Evolutionary conservation across 2,888 invertebrate species (phyloP).

Genomic region (Teleogryllus oceanicus): DNA sequence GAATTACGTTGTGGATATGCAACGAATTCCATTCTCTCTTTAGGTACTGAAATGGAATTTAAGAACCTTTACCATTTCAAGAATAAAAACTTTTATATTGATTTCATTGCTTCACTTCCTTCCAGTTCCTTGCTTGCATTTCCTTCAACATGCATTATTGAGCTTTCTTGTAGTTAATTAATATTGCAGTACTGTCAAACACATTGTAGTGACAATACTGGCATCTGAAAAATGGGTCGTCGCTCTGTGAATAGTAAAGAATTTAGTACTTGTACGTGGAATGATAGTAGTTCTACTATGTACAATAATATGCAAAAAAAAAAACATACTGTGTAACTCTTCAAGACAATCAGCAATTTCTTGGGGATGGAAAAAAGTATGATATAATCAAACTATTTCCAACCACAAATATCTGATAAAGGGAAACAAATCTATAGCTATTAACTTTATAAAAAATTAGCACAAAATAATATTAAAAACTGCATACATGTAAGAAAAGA

Average conservation of each 20-base stretch:
- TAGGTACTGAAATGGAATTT: too few species aligned
- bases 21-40: too few species aligned
- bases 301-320: background rate
- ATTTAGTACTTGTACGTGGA: background rate
- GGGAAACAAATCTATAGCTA: too few species aligned
- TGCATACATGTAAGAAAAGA: too few species aligned
- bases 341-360: conserved; percentile 10
- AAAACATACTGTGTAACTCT: background rate
- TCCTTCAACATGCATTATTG: background rate
- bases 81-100: too few species aligned
- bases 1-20: too few species aligned
- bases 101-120: background rate
- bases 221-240: background rate
- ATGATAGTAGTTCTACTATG: background rate
- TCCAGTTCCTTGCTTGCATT: background rate
- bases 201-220: background rate
- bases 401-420: background rate
- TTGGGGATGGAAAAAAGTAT: conserved; percentile 2
- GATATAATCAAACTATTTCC: background rate
- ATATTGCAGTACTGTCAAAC: background rate
- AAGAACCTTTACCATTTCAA: too few species aligned
- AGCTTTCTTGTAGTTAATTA: background rate
- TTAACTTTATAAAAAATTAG: too few species aligned
- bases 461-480: too few species aligned
- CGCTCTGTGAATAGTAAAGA: background rate